phyloP scores from a whole-genome alignment of 2,113 vertebrate species.

The Equus quagga region DNA sequence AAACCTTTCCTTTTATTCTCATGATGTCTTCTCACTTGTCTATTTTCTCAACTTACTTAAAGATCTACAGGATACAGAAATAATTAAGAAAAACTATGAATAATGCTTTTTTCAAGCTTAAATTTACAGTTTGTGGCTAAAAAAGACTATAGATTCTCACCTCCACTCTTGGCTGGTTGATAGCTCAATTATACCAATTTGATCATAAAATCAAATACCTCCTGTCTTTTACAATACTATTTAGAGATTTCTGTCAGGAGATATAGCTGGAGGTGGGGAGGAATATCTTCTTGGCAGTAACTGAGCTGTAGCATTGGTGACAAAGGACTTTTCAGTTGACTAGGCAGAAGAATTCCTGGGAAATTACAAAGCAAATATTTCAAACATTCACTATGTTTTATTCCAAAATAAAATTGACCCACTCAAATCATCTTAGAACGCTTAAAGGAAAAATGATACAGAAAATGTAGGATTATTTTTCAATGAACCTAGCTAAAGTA shows the following conservation, averaged over 20 bases:
- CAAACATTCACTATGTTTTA: not conserved
- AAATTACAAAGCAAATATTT: not conserved
- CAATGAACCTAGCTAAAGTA: not conserved
- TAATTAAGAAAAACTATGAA: not conserved
- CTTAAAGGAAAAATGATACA: not conserved
- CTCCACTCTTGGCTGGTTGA: not conserved
- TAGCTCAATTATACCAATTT: not conserved
- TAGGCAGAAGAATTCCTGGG: not conserved
- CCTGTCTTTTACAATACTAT: not conserved
- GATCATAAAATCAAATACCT: conserved; percentile 4
- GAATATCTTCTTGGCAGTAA: not conserved
- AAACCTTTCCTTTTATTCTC: not conserved
- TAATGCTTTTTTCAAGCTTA: not conserved
- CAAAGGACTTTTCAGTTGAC: not conserved
- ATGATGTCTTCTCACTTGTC: not conserved
- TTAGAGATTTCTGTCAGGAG: conserved; percentile 5
- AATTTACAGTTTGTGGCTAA: not conserved
- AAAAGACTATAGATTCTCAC: not conserved
- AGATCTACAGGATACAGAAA: not conserved
- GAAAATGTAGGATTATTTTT: not conserved
- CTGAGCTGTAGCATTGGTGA: not conserved
- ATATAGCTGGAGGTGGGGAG: not conserved
- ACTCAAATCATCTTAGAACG: not conserved
- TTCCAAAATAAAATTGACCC: not conserved
- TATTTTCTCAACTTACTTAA: not conserved